Evolutionary conservation across 2,888 invertebrate species (phyloP).

Genomic region (Stenolophus ochropezus): DNA sequence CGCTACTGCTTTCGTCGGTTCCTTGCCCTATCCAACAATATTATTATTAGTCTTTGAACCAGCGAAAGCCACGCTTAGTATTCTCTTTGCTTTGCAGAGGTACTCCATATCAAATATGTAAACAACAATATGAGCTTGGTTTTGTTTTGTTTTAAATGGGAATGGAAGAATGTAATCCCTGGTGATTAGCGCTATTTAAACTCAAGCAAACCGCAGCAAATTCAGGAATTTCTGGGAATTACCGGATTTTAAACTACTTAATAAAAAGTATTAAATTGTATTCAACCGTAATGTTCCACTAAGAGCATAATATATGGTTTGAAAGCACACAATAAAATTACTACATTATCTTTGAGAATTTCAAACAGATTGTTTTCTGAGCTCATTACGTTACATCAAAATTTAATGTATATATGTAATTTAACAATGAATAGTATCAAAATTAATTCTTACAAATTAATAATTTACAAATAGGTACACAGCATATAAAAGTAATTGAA

Average conservation of each 20-base stretch:
- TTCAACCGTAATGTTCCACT: not conserved
- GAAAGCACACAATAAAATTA: no score
- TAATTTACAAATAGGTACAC: no score
- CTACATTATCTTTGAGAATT: no score
- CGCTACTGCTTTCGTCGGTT: no score
- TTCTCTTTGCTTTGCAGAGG: conserved; percentile 5
- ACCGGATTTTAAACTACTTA: not conserved
- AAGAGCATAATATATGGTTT: not conserved
- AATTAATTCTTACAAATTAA: no score
- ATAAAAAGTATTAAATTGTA: not conserved
- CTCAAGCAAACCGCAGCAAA: not conserved
- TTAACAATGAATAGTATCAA: no score
- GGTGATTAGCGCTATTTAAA: conserved; percentile 8
- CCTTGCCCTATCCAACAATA: not conserved
- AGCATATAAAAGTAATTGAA: no score
- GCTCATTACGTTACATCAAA: no score
- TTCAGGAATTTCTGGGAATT: not conserved
- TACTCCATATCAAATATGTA: conserved; percentile 28
- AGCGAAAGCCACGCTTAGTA: not conserved
- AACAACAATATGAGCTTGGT: conserved; percentile 25
- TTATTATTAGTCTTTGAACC: conserved; percentile 12
- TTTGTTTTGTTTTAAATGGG: conserved; percentile 14
- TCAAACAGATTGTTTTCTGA: no score
- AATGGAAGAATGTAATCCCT: conserved; percentile 7
- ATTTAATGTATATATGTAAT: no score